phyloP scores from a whole-genome alignment of 1,140 invertebrate species.

The Dendroctonus valens region DNA sequence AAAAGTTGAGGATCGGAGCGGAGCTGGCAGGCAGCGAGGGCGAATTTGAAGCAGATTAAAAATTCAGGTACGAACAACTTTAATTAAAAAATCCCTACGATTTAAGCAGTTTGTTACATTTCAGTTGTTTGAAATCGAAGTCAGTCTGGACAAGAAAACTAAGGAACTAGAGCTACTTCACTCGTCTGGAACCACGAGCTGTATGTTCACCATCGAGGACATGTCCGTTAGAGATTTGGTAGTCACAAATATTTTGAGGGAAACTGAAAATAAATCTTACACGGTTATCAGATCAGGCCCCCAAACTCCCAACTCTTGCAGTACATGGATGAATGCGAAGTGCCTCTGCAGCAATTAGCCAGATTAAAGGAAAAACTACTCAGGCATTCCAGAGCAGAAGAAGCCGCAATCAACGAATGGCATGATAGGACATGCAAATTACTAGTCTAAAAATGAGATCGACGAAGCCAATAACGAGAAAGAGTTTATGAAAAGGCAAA shows the following conservation, averaged over 20 bases:
- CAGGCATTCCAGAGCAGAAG: constrained; percentile 67
- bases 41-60: constrained; percentile 56
- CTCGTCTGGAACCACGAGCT: constrained; percentile 57
- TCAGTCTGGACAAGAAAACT: constrained; percentile 63
- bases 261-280: neutral
- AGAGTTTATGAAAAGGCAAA: constrained; percentile 73
- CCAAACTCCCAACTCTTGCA: constrained; percentile 36
- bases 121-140: constrained; percentile 61
- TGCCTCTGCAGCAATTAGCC: constrained; percentile 48
- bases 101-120: constrained; percentile 28
- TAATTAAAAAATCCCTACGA: neutral
- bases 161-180: constrained; percentile 69
- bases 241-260: constrained; percentile 14
- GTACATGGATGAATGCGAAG: constrained; percentile 46
- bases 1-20: constrained; percentile 55
- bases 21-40: constrained; percentile 59
- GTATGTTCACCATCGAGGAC: constrained; percentile 76
- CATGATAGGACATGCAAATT: constrained; percentile 71
- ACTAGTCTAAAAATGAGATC: constrained; percentile 56
- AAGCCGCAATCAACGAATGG: constrained; percentile 70
- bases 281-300: constrained; percentile 38
- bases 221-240: constrained; percentile 69
- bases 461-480: constrained; percentile 78
- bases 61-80: constrained; percentile 42
- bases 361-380: constrained; percentile 66